Evolutionary conservation across 92 coral and sea anemone genomes (phyloP).

Genomic region (Porites divaricata): DNA sequence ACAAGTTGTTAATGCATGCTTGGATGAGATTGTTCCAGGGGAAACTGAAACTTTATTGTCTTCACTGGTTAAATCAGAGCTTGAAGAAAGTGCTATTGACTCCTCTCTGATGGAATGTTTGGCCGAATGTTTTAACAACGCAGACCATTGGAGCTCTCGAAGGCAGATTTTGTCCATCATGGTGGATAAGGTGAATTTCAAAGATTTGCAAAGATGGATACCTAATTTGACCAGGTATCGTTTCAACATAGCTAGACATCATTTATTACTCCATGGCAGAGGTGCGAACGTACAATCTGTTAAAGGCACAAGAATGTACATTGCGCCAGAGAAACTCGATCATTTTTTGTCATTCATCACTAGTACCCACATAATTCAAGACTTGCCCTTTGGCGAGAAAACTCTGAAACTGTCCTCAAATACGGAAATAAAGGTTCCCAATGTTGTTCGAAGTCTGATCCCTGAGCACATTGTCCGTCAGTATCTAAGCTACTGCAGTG

Average conservation of each 20-base stretch:
- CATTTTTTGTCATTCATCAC: constrained; percentile 63
- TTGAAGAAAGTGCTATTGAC: constrained; percentile 30
- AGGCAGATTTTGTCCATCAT: constrained; percentile 63
- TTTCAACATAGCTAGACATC: constrained; percentile 61
- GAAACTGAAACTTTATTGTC: neutral
- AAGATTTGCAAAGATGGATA: constrained; percentile 52
- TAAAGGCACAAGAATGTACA: constrained; percentile 46
- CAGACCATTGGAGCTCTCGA: constrained; percentile 65
- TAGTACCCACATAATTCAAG: constrained; percentile 52
- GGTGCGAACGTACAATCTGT: constrained; percentile 43
- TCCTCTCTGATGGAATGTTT: constrained; percentile 58
- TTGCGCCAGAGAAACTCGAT: constrained; percentile 55
- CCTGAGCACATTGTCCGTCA: constrained; percentile 54
- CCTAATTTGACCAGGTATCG: constrained; percentile 62
- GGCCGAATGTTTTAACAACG: constrained; percentile 55
- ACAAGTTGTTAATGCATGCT: constrained; percentile 45
- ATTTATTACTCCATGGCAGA: constrained; percentile 61
- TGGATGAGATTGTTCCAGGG: constrained; percentile 46
- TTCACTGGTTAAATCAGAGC: neutral
- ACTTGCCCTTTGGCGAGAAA: constrained; percentile 56
- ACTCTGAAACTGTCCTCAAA: constrained; percentile 52
- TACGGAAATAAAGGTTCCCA: constrained; percentile 50
- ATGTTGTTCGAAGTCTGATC: constrained; percentile 62
- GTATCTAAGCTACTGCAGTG: constrained; percentile 50
- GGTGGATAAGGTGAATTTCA: constrained; percentile 56